Evolutionary conservation across 2,888 invertebrate species (phyloP).

Genomic region (Apoda limacodes): DNA sequence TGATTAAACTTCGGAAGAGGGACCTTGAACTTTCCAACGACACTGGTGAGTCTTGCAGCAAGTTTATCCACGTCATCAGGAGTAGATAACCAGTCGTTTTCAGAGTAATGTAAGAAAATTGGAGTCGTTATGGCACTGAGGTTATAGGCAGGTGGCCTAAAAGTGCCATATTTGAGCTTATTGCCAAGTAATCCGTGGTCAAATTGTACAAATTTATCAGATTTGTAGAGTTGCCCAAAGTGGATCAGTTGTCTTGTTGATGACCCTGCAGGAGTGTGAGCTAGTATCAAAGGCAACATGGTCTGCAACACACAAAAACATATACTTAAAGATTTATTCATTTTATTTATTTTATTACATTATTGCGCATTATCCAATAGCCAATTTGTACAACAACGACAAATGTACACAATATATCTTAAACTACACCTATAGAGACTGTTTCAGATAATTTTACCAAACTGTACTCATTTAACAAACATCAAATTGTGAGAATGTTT

Average conservation of each 20-base stretch:
- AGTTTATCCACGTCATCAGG: constrained; percentile 52
- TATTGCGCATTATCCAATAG: neutral
- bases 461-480: no score
- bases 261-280: constrained; percentile 63
- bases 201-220: constrained; percentile 59
- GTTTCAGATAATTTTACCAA: no score
- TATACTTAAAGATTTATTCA: neutral
- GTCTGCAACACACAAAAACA: constrained; percentile 39
- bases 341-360: neutral
- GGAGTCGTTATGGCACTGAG: constrained; percentile 53
- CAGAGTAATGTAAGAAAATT: constrained; percentile 60
- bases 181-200: constrained; percentile 58
- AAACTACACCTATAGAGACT: no score
- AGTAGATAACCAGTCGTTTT: constrained; percentile 63
- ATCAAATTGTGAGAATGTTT: no score
- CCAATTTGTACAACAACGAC: no score
- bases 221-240: constrained; percentile 56
- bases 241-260: constrained; percentile 62
- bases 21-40: constrained; percentile 57
- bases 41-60: constrained; percentile 42
- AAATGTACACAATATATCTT: no score
- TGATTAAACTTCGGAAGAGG: constrained; percentile 62
- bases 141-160: constrained; percentile 62
- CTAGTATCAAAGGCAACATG: constrained; percentile 58
- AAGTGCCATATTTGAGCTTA: constrained; percentile 48